Percentiles rank a stretch among this genome's conserved stretches.
Conservation (phyloP, 2,113 vertebrate species). For the Cheirogaleus medius region DNA sequence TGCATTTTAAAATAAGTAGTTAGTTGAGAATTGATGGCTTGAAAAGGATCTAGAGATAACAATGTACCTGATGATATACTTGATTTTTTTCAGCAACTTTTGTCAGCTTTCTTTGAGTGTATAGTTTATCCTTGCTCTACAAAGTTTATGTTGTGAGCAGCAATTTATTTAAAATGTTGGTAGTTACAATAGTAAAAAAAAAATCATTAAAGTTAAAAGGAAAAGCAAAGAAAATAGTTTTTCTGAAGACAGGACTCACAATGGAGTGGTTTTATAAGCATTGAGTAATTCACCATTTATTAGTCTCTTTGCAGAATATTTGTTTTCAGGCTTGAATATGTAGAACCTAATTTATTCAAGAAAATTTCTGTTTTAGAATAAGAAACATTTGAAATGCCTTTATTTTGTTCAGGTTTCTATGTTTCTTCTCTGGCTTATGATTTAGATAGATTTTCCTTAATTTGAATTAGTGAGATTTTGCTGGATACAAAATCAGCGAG, state of each 20-base stretch:
- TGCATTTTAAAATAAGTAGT: slow-evolving; percentile 17
- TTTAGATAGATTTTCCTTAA: slow-evolving; percentile 16
- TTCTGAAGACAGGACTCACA: neutral
- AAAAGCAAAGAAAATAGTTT: neutral
- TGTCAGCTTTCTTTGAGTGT: slow-evolving; percentile 14
- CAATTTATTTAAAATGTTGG: neutral
- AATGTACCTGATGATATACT: neutral
- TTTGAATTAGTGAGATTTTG: slow-evolving; percentile 41
- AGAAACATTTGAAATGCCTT: slow-evolving; percentile 32
- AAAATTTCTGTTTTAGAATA: slow-evolving; percentile 30
- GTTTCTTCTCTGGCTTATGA: neutral
- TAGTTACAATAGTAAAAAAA: neutral
- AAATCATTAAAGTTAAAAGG: neutral
- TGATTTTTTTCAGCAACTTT: neutral
- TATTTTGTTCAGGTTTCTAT: neutral
- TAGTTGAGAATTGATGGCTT: neutral
- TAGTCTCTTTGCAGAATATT: neutral
- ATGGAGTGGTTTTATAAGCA: neutral
- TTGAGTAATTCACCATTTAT: neutral
- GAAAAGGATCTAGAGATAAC: neutral
- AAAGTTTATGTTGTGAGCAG: neutral
- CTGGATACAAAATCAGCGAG: slow-evolving; percentile 19
- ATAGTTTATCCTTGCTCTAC: neutral
- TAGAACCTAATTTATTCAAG: slow-evolving; percentile 20
- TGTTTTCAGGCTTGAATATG: neutral